Evolutionary conservation across 1,140 invertebrate genomes (phyloP).

Genomic region (Leptonema lineaticorne): DNA sequence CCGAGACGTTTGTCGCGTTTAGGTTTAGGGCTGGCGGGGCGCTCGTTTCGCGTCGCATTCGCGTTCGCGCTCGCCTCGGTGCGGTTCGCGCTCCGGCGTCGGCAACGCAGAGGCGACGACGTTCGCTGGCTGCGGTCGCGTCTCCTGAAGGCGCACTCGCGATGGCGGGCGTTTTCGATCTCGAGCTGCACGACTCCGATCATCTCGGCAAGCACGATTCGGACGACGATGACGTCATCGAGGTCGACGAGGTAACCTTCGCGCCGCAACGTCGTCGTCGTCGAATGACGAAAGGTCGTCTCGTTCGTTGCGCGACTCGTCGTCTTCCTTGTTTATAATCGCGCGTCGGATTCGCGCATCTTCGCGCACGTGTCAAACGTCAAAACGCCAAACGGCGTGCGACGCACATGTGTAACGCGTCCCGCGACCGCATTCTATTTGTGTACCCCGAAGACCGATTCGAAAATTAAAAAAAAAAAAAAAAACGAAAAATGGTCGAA

Average conservation of each 20-base stretch:
- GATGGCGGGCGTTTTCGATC: slow-evolving; percentile 86
- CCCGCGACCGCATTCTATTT: too few species aligned
- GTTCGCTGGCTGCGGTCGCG: not conserved
- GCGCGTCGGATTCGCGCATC: not conserved
- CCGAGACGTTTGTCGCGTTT: not conserved
- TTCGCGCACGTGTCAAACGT: too few species aligned
- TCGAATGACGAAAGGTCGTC: too few species aligned
- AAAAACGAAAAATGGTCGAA: too few species aligned
- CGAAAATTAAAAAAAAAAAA: too few species aligned
- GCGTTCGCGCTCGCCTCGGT: not conserved
- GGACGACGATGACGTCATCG: slow-evolving; percentile 84
- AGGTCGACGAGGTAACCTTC: slow-evolving; percentile 76
- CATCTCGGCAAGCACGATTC: slow-evolving; percentile 61
- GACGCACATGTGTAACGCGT: too few species aligned
- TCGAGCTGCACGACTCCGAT: slow-evolving; percentile 79
- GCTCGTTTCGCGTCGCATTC: not conserved
- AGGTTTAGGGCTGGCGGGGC: not conserved
- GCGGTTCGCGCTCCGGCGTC: not conserved
- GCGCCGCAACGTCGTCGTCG: too few species aligned
- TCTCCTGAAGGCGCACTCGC: not conserved
- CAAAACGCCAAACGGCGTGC: too few species aligned
- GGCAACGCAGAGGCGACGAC: not conserved
- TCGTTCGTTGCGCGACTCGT: not conserved
- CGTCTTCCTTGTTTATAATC: not conserved
- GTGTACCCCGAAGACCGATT: too few species aligned